Base-by-base conservation (phyloP, 2,113 vertebrate genomes). In the Callochromis pleurospilus region DNA sequence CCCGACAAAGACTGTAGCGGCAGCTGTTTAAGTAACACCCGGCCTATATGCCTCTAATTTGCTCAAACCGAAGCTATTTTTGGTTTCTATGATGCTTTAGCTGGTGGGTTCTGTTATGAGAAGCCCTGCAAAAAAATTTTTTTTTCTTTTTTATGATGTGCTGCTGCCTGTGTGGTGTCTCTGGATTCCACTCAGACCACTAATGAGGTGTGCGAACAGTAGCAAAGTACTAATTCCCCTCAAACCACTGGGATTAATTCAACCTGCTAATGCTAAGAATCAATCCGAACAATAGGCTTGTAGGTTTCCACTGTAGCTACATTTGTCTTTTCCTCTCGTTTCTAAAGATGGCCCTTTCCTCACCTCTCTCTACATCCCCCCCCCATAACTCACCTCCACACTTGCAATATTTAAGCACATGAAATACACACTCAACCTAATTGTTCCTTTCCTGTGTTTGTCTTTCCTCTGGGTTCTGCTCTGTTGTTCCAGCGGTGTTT, bases 141-240 rank as follows among this genome's bases (percentile, higher is more conserved):
- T 26, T 1, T 60, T 31, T 6, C 14, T 21, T 88, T 86, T 90
- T 90, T 60, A 33, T 81, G 84, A 90, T 47, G 11, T 79, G 13
- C 84, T 19, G 29, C 55, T 80, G 82, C 84, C 79, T 88, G 54
- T 15, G 33, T 40, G 5, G 31, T 19, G 86, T 83, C 88, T 85
- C 73, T 31, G 77, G 86, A 82, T 91, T 75, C 84, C 88, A 82
- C 89, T 90, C 86, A 65, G 77, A 80, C 79, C 83, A 40, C 81
- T 94, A 94, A 95, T 94, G 87, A 92, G 87, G 82, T 88, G 49
- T 81, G 65, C 17, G 42, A 89, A 92, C 84, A 84, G 87, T 79
- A 84, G 86, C 83, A 88, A 93, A 91, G 88, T 84, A 13, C 88
- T 93, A 89, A 93, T 94, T 95, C 84, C 85, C 85, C 86, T 84